Percentiles rank a stretch among this genome's conserved stretches.
Evolutionary conservation across 2,797 vertebrate species (phyloP).

Genomic region (Phoebastria nigripes): DNA sequence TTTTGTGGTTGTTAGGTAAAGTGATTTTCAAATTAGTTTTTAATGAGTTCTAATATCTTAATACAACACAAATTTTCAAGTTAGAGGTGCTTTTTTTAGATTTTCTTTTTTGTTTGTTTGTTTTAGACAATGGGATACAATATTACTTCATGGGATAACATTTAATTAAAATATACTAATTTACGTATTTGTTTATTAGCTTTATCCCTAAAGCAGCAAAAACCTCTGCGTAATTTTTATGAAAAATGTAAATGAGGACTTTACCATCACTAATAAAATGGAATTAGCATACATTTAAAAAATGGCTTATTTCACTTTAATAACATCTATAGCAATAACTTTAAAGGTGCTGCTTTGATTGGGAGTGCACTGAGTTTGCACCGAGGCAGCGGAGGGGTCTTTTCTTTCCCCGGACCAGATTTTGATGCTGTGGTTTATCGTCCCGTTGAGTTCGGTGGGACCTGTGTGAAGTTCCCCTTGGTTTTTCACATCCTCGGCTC

Average conservation of each 20-base stretch:
- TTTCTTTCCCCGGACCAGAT: neutral
- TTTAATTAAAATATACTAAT: constrained; percentile 84
- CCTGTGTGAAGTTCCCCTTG: neutral
- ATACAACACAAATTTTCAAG: constrained; percentile 68
- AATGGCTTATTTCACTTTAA: constrained; percentile 62
- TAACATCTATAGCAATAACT: constrained; percentile 51
- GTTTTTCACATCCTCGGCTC: neutral
- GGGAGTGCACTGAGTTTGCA: constrained; percentile 3
- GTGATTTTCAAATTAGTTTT: constrained; percentile 76
- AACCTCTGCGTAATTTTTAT: constrained; percentile 72
- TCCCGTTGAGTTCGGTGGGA: neutral
- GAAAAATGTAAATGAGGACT: constrained; percentile 80
- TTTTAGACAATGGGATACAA: constrained; percentile 69
- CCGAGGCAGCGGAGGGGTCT: neutral
- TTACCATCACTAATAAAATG: constrained; percentile 75
- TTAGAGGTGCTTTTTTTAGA: constrained; percentile 50
- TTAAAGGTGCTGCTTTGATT: constrained; percentile 20
- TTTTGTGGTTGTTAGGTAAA: constrained; percentile 61
- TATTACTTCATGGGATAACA: constrained; percentile 73
- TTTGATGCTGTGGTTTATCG: neutral
- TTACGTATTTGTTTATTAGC: constrained; percentile 82
- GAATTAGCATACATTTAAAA: constrained; percentile 73
- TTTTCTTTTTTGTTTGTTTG: constrained; percentile 31
- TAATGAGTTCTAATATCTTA: constrained; percentile 79
- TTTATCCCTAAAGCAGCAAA: constrained; percentile 79